Evolutionary conservation across 2,113 vertebrate genomes (phyloP).

Genomic region (Platanista minor): DNA sequence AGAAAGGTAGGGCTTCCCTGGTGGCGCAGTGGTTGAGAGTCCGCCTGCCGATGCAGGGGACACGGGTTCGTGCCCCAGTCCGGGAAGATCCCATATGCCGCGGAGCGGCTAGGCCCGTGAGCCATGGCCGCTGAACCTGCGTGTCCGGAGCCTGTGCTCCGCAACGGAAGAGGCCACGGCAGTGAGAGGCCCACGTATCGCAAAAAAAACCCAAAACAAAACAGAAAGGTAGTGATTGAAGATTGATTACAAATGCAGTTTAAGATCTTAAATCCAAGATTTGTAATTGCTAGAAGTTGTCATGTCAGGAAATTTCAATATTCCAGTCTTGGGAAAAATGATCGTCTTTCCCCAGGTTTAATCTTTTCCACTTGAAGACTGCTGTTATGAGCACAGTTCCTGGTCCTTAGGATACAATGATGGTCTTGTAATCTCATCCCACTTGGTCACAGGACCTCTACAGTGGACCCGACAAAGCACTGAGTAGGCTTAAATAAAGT

Average conservation of each 20-base stretch:
- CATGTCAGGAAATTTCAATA: constrained; percentile 34
- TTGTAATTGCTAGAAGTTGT: neutral
- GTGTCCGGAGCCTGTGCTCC: no score
- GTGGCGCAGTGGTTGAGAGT: no score
- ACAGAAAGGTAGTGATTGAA: neutral
- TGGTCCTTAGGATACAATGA: constrained; percentile 41
- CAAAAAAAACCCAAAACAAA: no score
- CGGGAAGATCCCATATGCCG: no score
- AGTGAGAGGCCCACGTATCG: no score
- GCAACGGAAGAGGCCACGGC: no score
- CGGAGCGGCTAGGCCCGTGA: no score
- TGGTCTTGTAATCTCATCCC: constrained; percentile 47
- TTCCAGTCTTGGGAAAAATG: constrained; percentile 52
- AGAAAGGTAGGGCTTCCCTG: no score
- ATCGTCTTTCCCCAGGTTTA: constrained; percentile 42
- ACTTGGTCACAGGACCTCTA: constrained; percentile 3
- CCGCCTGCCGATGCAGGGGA: no score
- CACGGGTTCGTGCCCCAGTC: no score
- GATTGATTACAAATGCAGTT: neutral
- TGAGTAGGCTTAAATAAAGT: constrained; percentile 54
- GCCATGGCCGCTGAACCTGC: no score
- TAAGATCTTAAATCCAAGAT: constrained; percentile 38
- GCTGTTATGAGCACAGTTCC: constrained; percentile 50
- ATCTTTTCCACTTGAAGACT: constrained; percentile 64
- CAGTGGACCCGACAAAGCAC: neutral